Evolutionary conservation across 2,888 invertebrate species (phyloP), one percentile per base, ranked within the genome.

Genomic region (Latrodectus hesperus): DNA sequence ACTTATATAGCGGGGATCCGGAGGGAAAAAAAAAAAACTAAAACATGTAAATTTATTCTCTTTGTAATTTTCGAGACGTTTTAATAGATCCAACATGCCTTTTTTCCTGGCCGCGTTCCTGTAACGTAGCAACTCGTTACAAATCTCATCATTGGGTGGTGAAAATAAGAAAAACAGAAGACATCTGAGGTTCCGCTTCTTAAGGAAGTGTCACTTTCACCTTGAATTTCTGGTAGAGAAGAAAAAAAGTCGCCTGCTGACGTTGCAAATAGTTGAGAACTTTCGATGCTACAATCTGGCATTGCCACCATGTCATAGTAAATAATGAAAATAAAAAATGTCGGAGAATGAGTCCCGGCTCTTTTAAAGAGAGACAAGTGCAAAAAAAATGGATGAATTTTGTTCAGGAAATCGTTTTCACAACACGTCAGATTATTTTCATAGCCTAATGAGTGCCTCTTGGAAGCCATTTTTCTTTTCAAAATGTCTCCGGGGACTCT

Each of bases 161-260:
- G 60, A n/a, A 60, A 70, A 68, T 72, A 60, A 22, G 49, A 52
- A 77, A 70, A 60, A 68, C 55, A 16, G 12, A 68, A 10, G 12
- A 16, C 9, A 1, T 17, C 70, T 52, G 71, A 22, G 51, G 60
- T 79, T 79, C 74, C 77, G 22, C 51, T 74, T 73, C 67, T 17
- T 17, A 67, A 51, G 49, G 16, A 53, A 52, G 26, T 51, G 68
- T 68, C 73, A 60, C 60, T 65, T 67, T 77, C 70, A 52, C 64
- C 53, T 53, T 60, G 55, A 51, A 65, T 55, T 68, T 53, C 16
- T 64, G 38, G 52, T n/a, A 14, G 17, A 38, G 65, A 64, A 71
- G 71, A 81, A 70, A 84, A 75, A 78, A 76, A 65, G 49, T 72
- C 77, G 49, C 73, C 72, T 79, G 84, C 84, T 79, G 84, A 85